These are phyloP conservation scores for Danionella dracula DNA, from an alignment of 2,797 vertebrate genomes.

Conservation along the genomic window DNA sequence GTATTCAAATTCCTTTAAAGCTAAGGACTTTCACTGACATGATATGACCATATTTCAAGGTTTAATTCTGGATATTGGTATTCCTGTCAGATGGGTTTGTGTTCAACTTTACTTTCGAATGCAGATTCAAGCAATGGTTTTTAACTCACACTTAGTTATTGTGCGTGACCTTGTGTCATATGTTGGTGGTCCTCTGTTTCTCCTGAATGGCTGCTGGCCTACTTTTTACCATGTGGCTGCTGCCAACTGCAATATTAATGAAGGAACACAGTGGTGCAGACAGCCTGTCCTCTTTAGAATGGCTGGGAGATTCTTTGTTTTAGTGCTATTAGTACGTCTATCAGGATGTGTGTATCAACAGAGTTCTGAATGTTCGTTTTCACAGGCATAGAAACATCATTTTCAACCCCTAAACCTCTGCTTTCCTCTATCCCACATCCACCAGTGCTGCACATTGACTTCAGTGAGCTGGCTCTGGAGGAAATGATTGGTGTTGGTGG, in stretches of 20 bases:
- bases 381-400: background rate
- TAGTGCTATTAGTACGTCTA: background rate
- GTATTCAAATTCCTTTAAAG: too few relatives aligned
- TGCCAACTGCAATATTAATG: slow-evolving; percentile 68
- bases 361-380: background rate
- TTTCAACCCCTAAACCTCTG: background rate
- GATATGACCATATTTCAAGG: too few relatives aligned
- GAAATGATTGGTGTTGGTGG: slow-evolving; percentile 96
- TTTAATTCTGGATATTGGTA: too few relatives aligned
- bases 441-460: slow-evolving; percentile 87
- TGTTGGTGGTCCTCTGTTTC: slow-evolving; percentile 6
- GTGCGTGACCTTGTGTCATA: background rate
- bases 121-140: background rate
- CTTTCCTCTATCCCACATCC: background rate
- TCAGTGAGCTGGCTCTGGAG: slow-evolving; percentile 86
- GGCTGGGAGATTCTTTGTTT: background rate
- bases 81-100: too few relatives aligned
- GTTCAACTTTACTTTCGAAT: too few relatives aligned
- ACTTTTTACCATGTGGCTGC: slow-evolving; percentile 52
- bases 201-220: slow-evolving; percentile 53
- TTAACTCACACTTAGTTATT: background rate
- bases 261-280: slow-evolving; percentile 51
- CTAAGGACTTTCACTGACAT: too few relatives aligned
- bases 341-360: too few relatives aligned
- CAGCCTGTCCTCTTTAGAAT: slow-evolving; percentile 17